Conservation (phyloP, 2,888 invertebrate genomes). For the Hypercompe scribonia region DNA sequence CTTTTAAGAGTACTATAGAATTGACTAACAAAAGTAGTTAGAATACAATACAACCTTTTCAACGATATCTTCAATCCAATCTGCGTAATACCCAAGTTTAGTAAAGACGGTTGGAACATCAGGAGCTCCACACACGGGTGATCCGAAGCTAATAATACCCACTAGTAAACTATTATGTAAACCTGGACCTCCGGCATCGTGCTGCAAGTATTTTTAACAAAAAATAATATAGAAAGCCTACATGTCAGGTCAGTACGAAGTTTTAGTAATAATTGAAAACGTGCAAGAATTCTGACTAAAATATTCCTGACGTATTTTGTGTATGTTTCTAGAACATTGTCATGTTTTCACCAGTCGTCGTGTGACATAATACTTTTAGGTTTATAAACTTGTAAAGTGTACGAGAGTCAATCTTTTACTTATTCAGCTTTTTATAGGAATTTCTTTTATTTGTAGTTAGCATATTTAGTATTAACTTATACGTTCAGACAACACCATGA, state of each 20-base stretch:
- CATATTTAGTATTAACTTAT: too few relatives aligned
- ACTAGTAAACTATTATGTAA: constrained; percentile 48
- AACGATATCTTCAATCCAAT: constrained; percentile 61
- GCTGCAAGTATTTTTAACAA: constrained; percentile 17
- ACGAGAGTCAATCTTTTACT: too few relatives aligned
- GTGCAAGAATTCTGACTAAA: too few relatives aligned
- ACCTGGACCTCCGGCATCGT: constrained; percentile 51
- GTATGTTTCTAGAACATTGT: too few relatives aligned
- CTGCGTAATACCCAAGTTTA: constrained; percentile 53
- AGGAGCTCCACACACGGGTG: constrained; percentile 56
- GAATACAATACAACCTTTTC: constrained; percentile 20
- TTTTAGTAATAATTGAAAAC: too few relatives aligned
- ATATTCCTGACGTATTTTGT: too few relatives aligned
- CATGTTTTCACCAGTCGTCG: too few relatives aligned
- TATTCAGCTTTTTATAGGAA: too few relatives aligned
- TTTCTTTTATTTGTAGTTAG: too few relatives aligned
- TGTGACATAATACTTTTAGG: too few relatives aligned
- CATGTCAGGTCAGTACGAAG: neutral
- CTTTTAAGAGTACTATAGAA: neutral
- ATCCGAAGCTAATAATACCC: constrained; percentile 64
- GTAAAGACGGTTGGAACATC: constrained; percentile 67
- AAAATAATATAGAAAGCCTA: neutral
- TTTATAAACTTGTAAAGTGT: too few relatives aligned
- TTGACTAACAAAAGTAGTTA: neutral
- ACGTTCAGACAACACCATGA: too few relatives aligned